Evolutionary conservation across 2,888 invertebrate species (phyloP).

Genomic region (Tetranychus piercei): DNA sequence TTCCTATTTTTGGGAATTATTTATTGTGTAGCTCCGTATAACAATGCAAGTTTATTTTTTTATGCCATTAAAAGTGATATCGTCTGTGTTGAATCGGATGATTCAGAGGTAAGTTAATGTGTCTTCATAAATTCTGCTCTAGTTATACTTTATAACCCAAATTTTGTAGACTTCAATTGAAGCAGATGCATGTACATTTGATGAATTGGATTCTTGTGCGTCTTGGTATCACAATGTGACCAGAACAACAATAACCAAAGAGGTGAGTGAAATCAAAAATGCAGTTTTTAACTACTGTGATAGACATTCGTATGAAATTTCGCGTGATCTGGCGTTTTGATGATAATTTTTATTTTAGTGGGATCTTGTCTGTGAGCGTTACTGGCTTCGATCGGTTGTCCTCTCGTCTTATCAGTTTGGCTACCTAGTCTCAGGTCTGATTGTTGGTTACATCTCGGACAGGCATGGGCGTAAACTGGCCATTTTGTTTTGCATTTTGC

Average conservation of each 20-base stretch:
- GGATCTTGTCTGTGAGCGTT: constrained; percentile 55
- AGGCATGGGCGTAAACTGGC: constrained; percentile 20
- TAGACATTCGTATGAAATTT: too few relatives aligned
- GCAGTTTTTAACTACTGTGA: not conserved
- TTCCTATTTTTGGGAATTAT: not conserved
- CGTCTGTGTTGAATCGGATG: not conserved
- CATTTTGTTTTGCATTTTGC: not conserved
- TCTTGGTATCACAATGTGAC: constrained; percentile 53
- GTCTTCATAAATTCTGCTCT: not conserved
- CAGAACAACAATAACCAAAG: constrained; percentile 33
- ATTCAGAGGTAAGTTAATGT: not conserved
- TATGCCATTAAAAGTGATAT: not conserved
- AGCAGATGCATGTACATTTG: not conserved
- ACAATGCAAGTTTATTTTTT: constrained; percentile 7
- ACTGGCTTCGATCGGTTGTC: constrained; percentile 62
- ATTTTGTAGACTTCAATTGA: not conserved
- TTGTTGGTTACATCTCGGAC: constrained; percentile 25
- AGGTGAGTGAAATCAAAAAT: not conserved
- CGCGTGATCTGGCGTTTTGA: not conserved
- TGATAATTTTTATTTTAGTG: constrained; percentile 39
- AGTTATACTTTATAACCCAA: not conserved
- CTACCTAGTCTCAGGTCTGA: constrained; percentile 10
- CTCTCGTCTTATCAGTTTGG: constrained; percentile 47
- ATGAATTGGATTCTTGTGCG: constrained; percentile 29
- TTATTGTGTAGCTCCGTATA: constrained; percentile 3